Evolutionary conservation across 2,797 vertebrate species (phyloP).

Genomic region (Diglossa cyanea): DNA sequence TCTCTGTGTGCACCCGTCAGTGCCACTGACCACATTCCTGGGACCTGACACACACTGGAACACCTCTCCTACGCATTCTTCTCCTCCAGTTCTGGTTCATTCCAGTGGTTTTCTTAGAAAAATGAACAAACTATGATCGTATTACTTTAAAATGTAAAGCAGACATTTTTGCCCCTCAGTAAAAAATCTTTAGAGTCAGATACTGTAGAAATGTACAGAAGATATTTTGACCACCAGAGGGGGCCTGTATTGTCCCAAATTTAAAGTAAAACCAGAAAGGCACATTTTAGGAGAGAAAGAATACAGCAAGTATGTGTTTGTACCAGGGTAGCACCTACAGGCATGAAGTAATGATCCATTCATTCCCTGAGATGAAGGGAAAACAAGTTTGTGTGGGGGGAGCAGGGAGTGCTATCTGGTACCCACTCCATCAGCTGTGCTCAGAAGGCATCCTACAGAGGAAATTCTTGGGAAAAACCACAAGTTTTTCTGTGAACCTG

Average conservation of each 20-base stretch:
- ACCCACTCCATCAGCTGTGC: not conserved
- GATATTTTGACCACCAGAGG: slow-evolving; percentile 29
- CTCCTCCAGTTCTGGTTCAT: slow-evolving; percentile 17
- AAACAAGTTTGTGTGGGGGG: not conserved
- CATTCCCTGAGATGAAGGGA: not conserved
- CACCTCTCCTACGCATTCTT: not conserved
- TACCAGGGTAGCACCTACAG: not conserved
- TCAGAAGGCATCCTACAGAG: not conserved
- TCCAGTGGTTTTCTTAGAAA: slow-evolving; percentile 11
- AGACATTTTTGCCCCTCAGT: not conserved
- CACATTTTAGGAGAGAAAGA: not conserved
- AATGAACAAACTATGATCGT: not conserved
- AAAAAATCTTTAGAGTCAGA: not conserved
- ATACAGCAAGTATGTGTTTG: not conserved
- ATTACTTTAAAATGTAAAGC: not conserved
- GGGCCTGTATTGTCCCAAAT: slow-evolving; percentile 3
- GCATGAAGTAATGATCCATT: not conserved
- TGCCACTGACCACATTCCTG: not conserved
- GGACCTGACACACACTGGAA: slow-evolving; percentile 5
- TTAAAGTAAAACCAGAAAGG: not conserved
- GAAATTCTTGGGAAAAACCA: not conserved
- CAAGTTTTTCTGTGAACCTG: not conserved
- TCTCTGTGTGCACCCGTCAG: not conserved
- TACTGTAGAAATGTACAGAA: not conserved
- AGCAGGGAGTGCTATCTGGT: not conserved